phyloP scores from a whole-genome alignment of 2,113 vertebrate genomes.

The Rhadina sibilatrix region DNA sequence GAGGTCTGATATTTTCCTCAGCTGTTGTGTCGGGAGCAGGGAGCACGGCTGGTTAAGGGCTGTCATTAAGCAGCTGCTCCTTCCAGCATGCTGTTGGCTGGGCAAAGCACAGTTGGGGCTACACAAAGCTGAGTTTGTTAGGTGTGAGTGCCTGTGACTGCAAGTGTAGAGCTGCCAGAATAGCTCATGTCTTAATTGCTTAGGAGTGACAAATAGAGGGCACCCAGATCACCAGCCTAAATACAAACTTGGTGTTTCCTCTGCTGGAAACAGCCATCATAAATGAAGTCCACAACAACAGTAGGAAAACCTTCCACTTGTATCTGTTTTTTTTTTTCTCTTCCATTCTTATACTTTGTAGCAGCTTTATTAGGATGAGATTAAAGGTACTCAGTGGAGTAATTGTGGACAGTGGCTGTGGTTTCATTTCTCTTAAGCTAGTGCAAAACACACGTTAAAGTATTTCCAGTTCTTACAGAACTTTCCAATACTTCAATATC shows the following conservation, averaged over 20 bases:
- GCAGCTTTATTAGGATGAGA: not conserved
- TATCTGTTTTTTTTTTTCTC: not conserved
- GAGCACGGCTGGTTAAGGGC: not conserved
- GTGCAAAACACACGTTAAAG: not conserved
- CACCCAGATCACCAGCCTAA: not conserved
- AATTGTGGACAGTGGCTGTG: not conserved
- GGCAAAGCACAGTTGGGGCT: not conserved
- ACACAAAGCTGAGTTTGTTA: slow-evolving; percentile 31
- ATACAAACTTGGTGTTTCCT: not conserved
- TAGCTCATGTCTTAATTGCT: not conserved
- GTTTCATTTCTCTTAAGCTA: not conserved
- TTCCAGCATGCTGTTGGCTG: not conserved
- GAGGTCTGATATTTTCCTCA: not conserved
- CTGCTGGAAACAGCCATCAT: not conserved
- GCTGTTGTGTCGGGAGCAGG: not conserved
- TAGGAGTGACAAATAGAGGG: not conserved
- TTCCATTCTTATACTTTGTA: not conserved
- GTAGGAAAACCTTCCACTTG: not conserved
- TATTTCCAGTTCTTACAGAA: not conserved
- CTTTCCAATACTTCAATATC: not conserved
- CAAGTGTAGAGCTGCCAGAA: slow-evolving; percentile 3
- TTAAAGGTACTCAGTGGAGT: not conserved
- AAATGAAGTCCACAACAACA: not conserved
- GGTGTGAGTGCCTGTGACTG: not conserved
- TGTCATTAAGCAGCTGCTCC: not conserved